A percentile compares a stretch with the other conserved stretches of the same genome.
Conservation (phyloP, 1,140 invertebrate genomes). For the Zeugodacus cucurbitae region DNA sequence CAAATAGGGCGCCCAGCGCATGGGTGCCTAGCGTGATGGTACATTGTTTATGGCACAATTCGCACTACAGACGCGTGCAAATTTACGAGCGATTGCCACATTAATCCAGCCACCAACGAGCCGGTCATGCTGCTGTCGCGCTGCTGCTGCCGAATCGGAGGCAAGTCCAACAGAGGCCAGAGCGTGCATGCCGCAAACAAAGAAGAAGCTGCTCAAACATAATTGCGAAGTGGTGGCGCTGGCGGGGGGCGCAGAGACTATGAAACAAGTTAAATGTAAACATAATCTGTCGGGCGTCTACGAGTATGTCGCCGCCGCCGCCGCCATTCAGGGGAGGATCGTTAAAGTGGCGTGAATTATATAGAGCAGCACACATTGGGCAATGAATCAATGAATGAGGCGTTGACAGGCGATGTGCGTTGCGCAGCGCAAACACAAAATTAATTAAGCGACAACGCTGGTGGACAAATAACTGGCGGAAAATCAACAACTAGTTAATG, state of each 20-base stretch:
- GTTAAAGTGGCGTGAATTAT: slow-evolving; percentile 34
- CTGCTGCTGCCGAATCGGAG: slow-evolving; percentile 2
- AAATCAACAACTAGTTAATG: neutral
- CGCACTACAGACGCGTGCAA: neutral
- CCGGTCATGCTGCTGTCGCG: slow-evolving; percentile 2
- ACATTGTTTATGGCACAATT: neutral
- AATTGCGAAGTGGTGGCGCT: neutral
- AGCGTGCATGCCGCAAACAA: neutral
- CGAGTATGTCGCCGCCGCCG: neutral
- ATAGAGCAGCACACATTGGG: neutral
- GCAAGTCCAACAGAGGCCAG: neutral
- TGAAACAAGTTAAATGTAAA: neutral
- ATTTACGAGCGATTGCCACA: slow-evolving; percentile 12
- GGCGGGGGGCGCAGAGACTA: neutral
- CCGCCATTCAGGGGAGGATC: neutral
- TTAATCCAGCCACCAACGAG: slow-evolving; percentile 14
- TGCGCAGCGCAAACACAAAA: slow-evolving; percentile 10
- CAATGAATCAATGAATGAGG: slow-evolving; percentile 20
- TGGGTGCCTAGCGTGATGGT: neutral
- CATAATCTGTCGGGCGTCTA: slow-evolving; percentile 33
- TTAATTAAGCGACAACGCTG: slow-evolving; percentile 3
- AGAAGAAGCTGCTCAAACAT: neutral
- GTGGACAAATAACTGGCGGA: neutral
- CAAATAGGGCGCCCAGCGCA: neutral
- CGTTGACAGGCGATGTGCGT: neutral